A percentile compares a stretch with the other conserved stretches of the same genome.
Evolutionary conservation across 2,113 vertebrate genomes (phyloP).

Genomic region (Athene noctua): DNA sequence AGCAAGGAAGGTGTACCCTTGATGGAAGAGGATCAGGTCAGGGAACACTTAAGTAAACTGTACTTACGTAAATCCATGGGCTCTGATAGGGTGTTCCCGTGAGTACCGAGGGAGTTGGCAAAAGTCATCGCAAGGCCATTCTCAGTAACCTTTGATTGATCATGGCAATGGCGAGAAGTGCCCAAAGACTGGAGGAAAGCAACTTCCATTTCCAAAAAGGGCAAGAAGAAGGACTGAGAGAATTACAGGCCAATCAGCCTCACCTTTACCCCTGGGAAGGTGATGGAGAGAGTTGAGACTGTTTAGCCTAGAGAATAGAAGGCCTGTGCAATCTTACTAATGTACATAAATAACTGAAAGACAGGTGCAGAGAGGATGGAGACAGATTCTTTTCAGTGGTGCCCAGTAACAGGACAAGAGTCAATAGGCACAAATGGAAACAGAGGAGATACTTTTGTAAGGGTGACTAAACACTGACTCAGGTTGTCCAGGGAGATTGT

Average conservation of each 20-base stretch:
- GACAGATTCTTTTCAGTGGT: background rate
- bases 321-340: background rate
- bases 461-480: background rate
- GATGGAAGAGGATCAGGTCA: background rate
- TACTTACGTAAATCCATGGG: accelerated
- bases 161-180: background rate
- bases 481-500: background rate
- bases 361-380: background rate
- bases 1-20: background rate
- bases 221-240: background rate
- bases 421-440: background rate
- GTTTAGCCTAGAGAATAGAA: background rate
- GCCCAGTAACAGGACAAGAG: background rate
- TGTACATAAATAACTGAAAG: background rate
- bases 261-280: background rate
- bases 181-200: background rate
- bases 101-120: background rate
- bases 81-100: background rate
- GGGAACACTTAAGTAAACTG: background rate
- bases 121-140: background rate
- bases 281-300: background rate
- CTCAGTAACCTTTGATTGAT: background rate
- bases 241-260: background rate
- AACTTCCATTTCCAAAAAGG: background rate
- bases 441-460: background rate